Evolutionary conservation across 1,140 invertebrate genomes (phyloP), one percentile per base, ranked within the genome.

Genomic region (Drosophila eugracilis): DNA sequence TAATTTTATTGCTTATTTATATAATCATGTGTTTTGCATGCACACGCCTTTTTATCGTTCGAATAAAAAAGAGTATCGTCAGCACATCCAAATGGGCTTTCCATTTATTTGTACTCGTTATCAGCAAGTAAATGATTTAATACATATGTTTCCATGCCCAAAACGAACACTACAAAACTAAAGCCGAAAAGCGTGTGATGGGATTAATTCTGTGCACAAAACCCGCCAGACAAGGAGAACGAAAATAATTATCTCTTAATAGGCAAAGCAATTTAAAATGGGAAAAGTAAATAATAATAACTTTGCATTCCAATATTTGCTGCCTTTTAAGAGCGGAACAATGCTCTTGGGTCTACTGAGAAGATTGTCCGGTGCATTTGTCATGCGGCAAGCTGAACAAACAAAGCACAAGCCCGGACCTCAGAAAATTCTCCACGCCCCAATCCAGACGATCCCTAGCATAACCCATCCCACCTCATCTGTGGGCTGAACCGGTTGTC

Each of bases 231-330:
- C 26, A 66, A 55, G 53, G 36, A 50, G 30, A 39, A 47, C 49
- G 15, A 52, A 70, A 75, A 76, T 85, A 84, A 85, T 79, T 71
- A 79, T 85, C 78, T 70, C 60, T 65, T 39, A 79, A 84, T 75
- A 85, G 54, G 55, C 41, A 42, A 45, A 54, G 52, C 19, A 44
- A 54, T 42, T 62, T 54, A 21, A 44, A 58, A 22, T 49, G 15
- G 21, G 12, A 39, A 70, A 34, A 47, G 34, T 22, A 62, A 28
- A 53, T 67, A 67, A 28, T 53, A 67, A 28, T n/a, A 53, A 53
- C 28, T 42, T 41, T 42, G 37, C 59, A 62, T 48, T 48, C 42
- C 57, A 52, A 67, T 67, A 67, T 28, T 10, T 21, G n/a, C 28
- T 65, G 63, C 59, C 63, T 66, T 32, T 42, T 32, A 17, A 52